Percentiles rank a stretch among this genome's conserved stretches.
phyloP scores from a whole-genome alignment of 2,888 invertebrate species.

The Platynereis dumerilii region DNA sequence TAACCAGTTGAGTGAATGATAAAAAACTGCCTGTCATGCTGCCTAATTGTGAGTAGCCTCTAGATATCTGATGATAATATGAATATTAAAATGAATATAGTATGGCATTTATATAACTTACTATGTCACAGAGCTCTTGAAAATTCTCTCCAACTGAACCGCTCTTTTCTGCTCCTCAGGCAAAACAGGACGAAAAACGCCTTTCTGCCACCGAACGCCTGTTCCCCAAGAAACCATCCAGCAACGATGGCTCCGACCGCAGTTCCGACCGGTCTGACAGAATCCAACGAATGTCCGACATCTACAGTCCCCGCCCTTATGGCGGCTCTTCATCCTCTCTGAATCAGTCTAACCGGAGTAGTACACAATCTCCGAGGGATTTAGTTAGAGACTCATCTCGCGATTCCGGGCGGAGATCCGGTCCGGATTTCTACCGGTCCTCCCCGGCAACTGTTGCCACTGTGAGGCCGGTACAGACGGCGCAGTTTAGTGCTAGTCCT shows the following conservation, averaged over 20 bases:
- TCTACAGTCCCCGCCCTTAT: constrained; percentile 30
- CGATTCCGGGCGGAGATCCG: background rate
- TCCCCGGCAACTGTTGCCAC: constrained; percentile 14
- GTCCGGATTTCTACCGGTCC: background rate
- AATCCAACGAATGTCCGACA: constrained; percentile 24
- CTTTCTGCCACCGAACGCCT: constrained; percentile 26
- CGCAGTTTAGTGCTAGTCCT: background rate
- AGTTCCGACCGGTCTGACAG: constrained; percentile 29
- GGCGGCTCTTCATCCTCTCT: too few relatives aligned
- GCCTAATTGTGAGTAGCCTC: too few relatives aligned
- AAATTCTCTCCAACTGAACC: too few relatives aligned
- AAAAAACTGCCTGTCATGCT: too few relatives aligned
- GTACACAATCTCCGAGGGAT: background rate
- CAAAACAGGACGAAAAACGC: constrained; percentile 12
- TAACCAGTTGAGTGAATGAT: too few relatives aligned
- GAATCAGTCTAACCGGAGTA: constrained; percentile 6
- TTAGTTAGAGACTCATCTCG: background rate
- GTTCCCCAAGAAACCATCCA: constrained; percentile 12
- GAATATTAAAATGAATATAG: too few relatives aligned
- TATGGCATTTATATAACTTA: too few relatives aligned
- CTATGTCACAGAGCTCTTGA: too few relatives aligned
- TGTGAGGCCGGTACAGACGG: constrained; percentile 11
- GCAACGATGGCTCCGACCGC: constrained; percentile 19
- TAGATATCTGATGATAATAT: too few relatives aligned
- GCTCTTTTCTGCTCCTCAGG: too few relatives aligned